A percentile compares a stretch with the other conserved stretches of the same genome.
Evolutionary conservation across 2,113 vertebrate genomes (phyloP).

Genomic region (Myrmecobius fasciatus): DNA sequence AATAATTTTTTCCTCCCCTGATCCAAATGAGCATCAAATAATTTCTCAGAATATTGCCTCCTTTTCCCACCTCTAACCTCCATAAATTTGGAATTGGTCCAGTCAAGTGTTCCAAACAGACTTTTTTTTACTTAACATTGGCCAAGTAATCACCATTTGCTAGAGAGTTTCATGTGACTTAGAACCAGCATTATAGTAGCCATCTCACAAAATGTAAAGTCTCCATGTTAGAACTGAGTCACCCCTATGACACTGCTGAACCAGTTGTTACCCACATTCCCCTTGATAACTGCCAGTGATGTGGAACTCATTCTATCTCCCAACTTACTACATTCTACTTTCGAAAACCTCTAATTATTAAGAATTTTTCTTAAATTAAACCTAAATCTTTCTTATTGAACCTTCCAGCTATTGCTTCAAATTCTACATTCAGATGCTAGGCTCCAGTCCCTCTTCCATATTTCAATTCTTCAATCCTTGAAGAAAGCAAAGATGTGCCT

Average conservation of each 20-base stretch:
- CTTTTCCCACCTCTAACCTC: neutral
- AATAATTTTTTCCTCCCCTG: neutral
- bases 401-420: neutral
- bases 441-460: neutral
- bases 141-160: neutral
- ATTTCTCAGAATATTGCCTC: neutral
- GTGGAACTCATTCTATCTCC: neutral
- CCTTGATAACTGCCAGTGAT: neutral
- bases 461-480: neutral
- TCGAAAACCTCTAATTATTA: neutral
- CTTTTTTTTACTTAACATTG: neutral
- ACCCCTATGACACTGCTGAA: neutral
- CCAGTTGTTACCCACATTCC: neutral
- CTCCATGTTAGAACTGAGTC: neutral
- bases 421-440: neutral
- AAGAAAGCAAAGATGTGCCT: neutral
- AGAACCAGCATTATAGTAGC: neutral
- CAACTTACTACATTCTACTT: neutral
- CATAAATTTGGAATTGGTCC: neutral
- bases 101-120: neutral
- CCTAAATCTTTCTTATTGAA: neutral
- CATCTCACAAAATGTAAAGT: neutral
- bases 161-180: neutral
- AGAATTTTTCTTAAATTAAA: neutral
- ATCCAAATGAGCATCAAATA: neutral